A percentile compares a stretch with the other conserved stretches of the same genome.
These are phyloP conservation scores for Drosophila quadrilineata DNA, from an alignment of 1,140 invertebrate species.

Conservation along the genomic window DNA sequence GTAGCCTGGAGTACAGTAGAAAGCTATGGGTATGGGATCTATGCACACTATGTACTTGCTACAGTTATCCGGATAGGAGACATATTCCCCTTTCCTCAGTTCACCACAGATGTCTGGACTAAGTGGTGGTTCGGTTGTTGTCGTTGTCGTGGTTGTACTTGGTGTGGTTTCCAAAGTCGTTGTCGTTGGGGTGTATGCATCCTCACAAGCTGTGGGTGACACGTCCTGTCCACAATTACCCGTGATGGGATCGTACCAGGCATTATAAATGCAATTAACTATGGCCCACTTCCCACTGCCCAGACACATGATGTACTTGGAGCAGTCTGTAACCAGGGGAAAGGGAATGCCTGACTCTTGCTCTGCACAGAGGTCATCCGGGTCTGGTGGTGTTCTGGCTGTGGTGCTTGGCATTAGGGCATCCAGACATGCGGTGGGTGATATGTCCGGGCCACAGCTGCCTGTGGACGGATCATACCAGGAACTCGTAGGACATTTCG, in stretches of 20 bases:
- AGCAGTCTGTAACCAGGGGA: constrained; percentile 42
- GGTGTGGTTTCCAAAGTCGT: background rate
- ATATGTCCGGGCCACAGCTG: constrained; percentile 50
- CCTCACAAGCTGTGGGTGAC: constrained; percentile 55
- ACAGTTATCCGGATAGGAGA: constrained; percentile 57
- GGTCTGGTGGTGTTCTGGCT: constrained; percentile 1
- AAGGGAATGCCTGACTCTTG: constrained; percentile 40
- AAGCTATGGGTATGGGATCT: constrained; percentile 56
- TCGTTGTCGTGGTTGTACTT: background rate
- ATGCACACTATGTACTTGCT: constrained; percentile 57
- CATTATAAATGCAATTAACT: constrained; percentile 51
- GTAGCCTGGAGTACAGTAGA: constrained; percentile 43
- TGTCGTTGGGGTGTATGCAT: background rate
- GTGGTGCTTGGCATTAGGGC: constrained; percentile 7
- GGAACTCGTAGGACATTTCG: constrained; percentile 44
- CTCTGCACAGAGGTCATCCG: constrained; percentile 28
- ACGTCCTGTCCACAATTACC: constrained; percentile 46
- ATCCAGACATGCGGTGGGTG: constrained; percentile 45
- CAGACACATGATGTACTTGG: constrained; percentile 57
- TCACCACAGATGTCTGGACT: constrained; percentile 27
- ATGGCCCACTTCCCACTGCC: constrained; percentile 36
- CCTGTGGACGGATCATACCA: constrained; percentile 54
- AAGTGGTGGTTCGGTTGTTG: constrained; percentile 9
- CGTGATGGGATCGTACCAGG: constrained; percentile 53
- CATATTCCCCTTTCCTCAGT: constrained; percentile 27